Conservation (phyloP, 2,797 vertebrate species). For the Pogoniulus pusillus region DNA sequence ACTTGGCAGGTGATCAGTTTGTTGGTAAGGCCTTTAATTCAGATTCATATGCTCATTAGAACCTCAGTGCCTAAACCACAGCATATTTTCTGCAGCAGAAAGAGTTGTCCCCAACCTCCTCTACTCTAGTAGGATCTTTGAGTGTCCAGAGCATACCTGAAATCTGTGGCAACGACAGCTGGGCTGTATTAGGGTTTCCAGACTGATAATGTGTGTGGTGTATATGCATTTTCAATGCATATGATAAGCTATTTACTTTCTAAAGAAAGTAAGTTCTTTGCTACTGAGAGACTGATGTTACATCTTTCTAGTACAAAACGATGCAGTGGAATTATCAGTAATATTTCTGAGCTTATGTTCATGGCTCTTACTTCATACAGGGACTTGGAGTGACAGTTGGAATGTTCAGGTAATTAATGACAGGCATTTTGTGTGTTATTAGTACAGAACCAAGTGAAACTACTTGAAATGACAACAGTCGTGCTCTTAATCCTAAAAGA, state of each 20-base stretch:
- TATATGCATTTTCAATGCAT: not conserved
- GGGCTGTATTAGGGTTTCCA: not conserved
- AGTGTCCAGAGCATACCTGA: not conserved
- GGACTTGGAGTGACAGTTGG: not conserved
- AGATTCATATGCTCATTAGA: not conserved
- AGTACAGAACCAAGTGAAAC: not conserved
- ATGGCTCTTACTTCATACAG: not conserved
- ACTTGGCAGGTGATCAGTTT: not conserved
- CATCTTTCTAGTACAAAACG: not conserved
- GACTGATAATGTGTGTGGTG: fast-evolving
- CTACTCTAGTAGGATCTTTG: not conserved
- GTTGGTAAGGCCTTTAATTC: not conserved
- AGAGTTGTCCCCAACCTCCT: not conserved
- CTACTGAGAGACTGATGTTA: not conserved
- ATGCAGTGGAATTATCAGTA: not conserved
- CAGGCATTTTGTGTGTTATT: not conserved
- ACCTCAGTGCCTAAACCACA: not conserved
- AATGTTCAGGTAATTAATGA: constrained; percentile 6
- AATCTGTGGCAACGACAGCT: not conserved
- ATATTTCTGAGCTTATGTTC: not conserved
- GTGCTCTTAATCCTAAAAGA: not conserved
- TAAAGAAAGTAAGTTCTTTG: not conserved
- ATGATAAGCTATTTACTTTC: not conserved
- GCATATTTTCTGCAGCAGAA: not conserved
- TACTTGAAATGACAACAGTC: not conserved